Conservation (phyloP, 1,140 invertebrate species). For the Papilio polytes region DNA sequence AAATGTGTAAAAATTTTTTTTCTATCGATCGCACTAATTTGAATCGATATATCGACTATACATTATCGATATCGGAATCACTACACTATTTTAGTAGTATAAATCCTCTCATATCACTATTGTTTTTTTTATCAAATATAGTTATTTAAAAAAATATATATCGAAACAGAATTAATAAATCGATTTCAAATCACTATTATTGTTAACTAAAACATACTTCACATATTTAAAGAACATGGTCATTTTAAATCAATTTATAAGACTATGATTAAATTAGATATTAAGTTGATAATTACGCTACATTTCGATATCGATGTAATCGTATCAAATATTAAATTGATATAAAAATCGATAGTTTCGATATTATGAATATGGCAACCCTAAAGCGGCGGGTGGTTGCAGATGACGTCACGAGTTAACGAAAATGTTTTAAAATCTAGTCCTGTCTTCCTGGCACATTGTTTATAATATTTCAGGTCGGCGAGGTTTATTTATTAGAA, state of each 20-base stretch:
- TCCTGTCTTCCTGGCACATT: constrained; percentile 70
- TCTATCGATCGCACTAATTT: neutral
- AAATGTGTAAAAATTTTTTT: too few species aligned
- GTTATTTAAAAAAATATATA: neutral
- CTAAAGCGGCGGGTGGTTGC: constrained; percentile 43
- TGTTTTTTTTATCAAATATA: neutral
- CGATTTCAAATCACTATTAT: neutral
- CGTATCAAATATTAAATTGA: constrained; percentile 1
- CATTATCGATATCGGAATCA: neutral
- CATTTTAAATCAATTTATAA: constrained; percentile 19
- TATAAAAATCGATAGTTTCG: constrained; percentile 28
- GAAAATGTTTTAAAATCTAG: constrained; percentile 63
- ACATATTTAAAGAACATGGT: neutral
- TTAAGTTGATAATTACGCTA: neutral
- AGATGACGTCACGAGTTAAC: constrained; percentile 38
- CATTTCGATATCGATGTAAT: constrained; percentile 15
- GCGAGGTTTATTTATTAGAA: constrained; percentile 17
- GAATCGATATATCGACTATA: neutral
- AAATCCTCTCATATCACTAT: neutral
- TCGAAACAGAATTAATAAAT: neutral
- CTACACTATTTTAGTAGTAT: neutral
- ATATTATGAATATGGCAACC: constrained; percentile 5
- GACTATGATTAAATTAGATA: constrained; percentile 5
- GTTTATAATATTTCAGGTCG: constrained; percentile 37
- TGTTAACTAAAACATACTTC: neutral